Conservation (phyloP, 2,113 vertebrate species). For the Scomber colias region DNA sequence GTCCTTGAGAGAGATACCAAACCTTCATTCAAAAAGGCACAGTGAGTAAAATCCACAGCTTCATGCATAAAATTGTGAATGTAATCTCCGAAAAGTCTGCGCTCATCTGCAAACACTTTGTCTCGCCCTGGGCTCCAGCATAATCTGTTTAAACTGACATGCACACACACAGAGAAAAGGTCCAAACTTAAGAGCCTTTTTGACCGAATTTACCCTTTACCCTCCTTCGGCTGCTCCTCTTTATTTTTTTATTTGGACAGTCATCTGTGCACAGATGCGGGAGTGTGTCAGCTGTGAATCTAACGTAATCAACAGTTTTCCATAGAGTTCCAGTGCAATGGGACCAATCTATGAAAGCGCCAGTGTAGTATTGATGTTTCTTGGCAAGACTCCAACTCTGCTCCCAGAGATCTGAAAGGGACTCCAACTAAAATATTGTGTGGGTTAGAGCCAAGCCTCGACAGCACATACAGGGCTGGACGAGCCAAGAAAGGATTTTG, state of each 20-base stretch:
- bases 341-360: constrained; percentile 47
- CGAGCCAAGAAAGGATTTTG: constrained; percentile 46
- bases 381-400: constrained; percentile 53
- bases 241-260: constrained; percentile 28
- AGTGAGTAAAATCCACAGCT: constrained; percentile 30
- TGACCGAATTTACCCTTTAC: constrained; percentile 30
- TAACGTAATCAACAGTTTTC: constrained; percentile 43
- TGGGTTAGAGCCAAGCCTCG: constrained; percentile 39
- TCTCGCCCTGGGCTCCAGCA: constrained; percentile 29
- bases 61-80: constrained; percentile 49
- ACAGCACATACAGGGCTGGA: constrained; percentile 15
- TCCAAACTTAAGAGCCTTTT: constrained; percentile 30
- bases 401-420: constrained; percentile 38
- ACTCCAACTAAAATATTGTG: constrained; percentile 31
- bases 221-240: constrained; percentile 14
- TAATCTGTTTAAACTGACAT: constrained; percentile 50
- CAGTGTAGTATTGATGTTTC: constrained; percentile 44
- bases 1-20: constrained; percentile 13
- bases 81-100: constrained; percentile 36
- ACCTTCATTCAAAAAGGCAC: constrained; percentile 20
- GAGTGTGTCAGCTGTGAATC: not conserved
- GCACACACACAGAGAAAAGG: constrained; percentile 27
- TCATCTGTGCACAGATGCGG: constrained; percentile 14
- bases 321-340: constrained; percentile 39
- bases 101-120: constrained; percentile 42